A percentile compares a stretch with the other conserved stretches of the same genome.
Evolutionary conservation across 2,113 vertebrate genomes (phyloP).

Genomic region (Lepus timidus): DNA sequence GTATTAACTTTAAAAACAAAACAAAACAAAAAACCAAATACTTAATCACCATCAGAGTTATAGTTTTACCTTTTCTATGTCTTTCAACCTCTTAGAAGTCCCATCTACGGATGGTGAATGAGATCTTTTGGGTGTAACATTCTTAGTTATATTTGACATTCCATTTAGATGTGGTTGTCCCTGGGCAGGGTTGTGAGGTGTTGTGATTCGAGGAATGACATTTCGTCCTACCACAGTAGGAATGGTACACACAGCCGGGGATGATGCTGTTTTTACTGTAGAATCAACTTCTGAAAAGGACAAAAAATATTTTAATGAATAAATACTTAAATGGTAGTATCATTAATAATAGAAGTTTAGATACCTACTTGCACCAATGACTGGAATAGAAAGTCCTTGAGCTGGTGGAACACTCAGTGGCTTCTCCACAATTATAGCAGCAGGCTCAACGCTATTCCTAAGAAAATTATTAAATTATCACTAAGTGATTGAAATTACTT

Average conservation of each 20-base stretch:
- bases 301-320: constrained; percentile 68
- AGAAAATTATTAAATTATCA: constrained; percentile 57
- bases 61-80: constrained; percentile 88
- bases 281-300: constrained; percentile 83
- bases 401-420: constrained; percentile 78
- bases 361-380: constrained; percentile 91
- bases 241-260: constrained; percentile 85
- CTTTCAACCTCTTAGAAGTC: constrained; percentile 89
- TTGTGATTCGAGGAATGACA: constrained; percentile 83
- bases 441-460: constrained; percentile 78
- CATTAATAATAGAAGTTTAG: neutral
- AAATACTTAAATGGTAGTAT: neutral
- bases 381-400: constrained; percentile 90
- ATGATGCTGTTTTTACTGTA: constrained; percentile 77
- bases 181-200: constrained; percentile 84
- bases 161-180: constrained; percentile 88
- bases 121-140: constrained; percentile 87
- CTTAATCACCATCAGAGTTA: neutral
- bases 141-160: constrained; percentile 81
- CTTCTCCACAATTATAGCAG: constrained; percentile 86
- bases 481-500: constrained; percentile 49
- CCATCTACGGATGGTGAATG: constrained; percentile 89
- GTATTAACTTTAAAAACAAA: constrained; percentile 30
- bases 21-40: neutral
- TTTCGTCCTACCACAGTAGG: constrained; percentile 87